Evolutionary conservation across 2,797 vertebrate species (phyloP), one percentile per base, ranked within the genome.

Genomic region (Gallirallus australis): DNA sequence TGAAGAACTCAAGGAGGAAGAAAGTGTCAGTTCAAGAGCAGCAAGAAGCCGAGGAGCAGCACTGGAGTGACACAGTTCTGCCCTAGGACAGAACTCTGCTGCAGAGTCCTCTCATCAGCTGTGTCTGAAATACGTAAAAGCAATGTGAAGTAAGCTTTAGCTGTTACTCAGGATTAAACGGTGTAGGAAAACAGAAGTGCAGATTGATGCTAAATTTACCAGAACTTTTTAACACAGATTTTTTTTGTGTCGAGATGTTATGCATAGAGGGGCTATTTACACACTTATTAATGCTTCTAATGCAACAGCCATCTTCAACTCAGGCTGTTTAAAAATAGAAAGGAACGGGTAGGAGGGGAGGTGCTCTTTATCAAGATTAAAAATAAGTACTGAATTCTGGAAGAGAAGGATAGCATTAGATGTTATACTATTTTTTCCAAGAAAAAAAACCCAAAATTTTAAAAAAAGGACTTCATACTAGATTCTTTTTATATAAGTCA

Each of bases 21-120:
- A 65, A 96, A 92, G 28, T 94, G 89, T 92, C 94, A 95, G 42
- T 66, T 94, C 84, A 85, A 78, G 78, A 72, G 65, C 27, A 84
- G 25, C 24, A 88, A 89, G 72, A 94, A 92, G 73, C 39, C 5
- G 19, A 96, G 65, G 16, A 90, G 52, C 59, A 81, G 45, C 45
- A 81, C 84, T 76, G 63, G 88, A 89, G 90, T 76, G 93, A 94
- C 86, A 96, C 15, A n/a, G 42, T 79, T 90, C 78, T 92, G 82
- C 90, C 81, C 59, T 24, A 88, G 88, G 94, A 85, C 30, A 90
- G 39, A 83, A 84, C 54, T 53, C 77, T 89, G 77, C 52, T 1
- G 0, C 45, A 80, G 35, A 89, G 56, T 60, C 63, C 37, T 87
- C 82, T 70, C 2, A 0, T 86, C 93, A 93, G 63, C 50, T 65